phyloP scores from a whole-genome alignment of 2,797 vertebrate species.

The Masticophis lateralis region DNA sequence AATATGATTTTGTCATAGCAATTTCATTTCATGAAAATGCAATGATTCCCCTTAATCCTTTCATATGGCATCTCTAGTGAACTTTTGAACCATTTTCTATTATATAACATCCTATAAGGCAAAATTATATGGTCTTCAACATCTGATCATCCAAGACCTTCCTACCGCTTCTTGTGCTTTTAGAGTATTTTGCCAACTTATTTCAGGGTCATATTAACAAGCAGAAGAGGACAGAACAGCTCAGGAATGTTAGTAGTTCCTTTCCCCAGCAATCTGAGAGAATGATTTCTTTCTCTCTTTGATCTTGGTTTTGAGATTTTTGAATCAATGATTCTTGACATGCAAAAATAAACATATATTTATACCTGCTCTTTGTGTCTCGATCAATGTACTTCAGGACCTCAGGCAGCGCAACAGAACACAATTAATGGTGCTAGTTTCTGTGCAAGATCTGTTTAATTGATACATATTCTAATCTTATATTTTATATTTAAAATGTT shows the following conservation, averaged over 20 bases:
- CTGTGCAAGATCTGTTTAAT: neutral
- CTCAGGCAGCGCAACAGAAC: neutral
- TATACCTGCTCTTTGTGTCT: neutral
- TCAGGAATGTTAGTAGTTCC: neutral
- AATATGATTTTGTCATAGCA: slow-evolving; percentile 34
- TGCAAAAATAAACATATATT: neutral
- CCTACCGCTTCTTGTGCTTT: neutral
- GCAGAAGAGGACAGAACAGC: neutral
- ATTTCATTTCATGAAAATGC: slow-evolving; percentile 43
- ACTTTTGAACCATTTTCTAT: slow-evolving; percentile 34
- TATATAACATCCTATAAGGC: slow-evolving; percentile 27
- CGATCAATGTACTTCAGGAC: neutral
- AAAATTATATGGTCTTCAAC: neutral
- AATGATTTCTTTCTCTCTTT: slow-evolving; percentile 44
- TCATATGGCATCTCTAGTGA: slow-evolving; percentile 32
- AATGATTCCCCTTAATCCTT: slow-evolving; percentile 47
- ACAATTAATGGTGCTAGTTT: neutral
- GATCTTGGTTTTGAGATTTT: slow-evolving; percentile 49
- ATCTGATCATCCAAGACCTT: neutral
- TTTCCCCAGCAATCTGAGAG: slow-evolving; percentile 45
- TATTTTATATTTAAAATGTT: neutral
- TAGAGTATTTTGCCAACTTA: neutral
- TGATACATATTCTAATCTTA: neutral
- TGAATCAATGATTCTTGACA: slow-evolving; percentile 43
- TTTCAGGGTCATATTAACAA: slow-evolving; percentile 43